Evolutionary conservation across 2,113 vertebrate species (phyloP), one percentile per base, ranked within the genome.

Genomic region (Oncorhynchus keta): DNA sequence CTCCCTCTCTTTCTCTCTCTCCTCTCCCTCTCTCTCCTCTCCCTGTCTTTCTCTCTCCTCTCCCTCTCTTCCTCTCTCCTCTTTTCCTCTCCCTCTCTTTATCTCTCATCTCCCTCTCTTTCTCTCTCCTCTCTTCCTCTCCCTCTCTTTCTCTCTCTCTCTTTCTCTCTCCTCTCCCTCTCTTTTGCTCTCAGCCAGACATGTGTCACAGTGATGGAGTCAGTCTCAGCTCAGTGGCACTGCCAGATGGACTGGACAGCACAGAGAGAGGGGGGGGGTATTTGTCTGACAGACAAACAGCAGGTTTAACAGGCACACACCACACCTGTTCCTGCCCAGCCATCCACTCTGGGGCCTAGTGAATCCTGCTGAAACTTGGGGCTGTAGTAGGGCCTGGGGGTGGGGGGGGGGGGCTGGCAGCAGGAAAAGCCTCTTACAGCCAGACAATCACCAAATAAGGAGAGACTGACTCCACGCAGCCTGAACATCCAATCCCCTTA

Each of bases 401-500:
- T n/a, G 1, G 0, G 66, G 12, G 66, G 30, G 1, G 30, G 66
- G 28, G 39, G 39, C 22, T 12, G 61, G 16, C 5, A 85, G 78
- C 86, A 81, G 84, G 81, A 88, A 89, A 91, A 92, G 87, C 87
- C 81, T 90, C 88, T 92, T 90, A 83, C 81, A 84, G 82, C 75
- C 86, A 85, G 85, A 90, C 79, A 83, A 89, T 18, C 51, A 3
- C 51, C 89, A 90, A 92, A 91, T 92, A 91, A 92, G 90, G 85
- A 88, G 87, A 55, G 51, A 55, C 14, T 62, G 30, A 77, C 82
- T 88, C 83, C 82, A 79, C 81, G 81, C 84, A 82, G 85, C 82
- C 81, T 89, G 78, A 82, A 83, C 83, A 83, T 82, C 84, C 87
- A 89, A 89, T 89, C 87, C 85, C 83, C 78, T 83, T 92, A 90